Evolutionary conservation across 2,888 invertebrate genomes (phyloP).

Genomic region (Bellardia bayeri): DNA sequence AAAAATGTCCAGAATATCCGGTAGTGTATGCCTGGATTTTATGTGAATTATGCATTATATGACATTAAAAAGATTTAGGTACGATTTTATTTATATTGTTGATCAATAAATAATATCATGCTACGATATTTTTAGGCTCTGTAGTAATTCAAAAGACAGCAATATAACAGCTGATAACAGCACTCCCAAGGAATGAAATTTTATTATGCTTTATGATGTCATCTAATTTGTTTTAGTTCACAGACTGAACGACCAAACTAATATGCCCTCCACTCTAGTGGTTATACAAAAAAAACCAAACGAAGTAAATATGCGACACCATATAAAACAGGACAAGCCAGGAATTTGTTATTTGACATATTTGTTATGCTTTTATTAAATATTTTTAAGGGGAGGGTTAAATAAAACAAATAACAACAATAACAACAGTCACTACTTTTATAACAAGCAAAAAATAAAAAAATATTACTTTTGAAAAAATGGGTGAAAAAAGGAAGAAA

Average conservation of each 20-base stretch:
- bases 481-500: slow-evolving; percentile 30
- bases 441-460: slow-evolving; percentile 17
- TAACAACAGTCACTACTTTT: slow-evolving; percentile 21
- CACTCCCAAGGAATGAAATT: too few relatives aligned
- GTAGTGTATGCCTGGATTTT: too few relatives aligned
- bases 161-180: too few relatives aligned
- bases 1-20: too few relatives aligned
- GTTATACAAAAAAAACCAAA: background rate
- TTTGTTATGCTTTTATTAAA: slow-evolving; percentile 47
- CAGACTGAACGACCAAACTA: background rate
- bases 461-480: slow-evolving; percentile 31
- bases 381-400: slow-evolving; percentile 26
- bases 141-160: too few relatives aligned
- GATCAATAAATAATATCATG: too few relatives aligned
- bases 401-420: slow-evolving; percentile 43
- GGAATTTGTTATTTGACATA: slow-evolving; percentile 56
- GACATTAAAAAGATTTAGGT: too few relatives aligned
- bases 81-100: too few relatives aligned
- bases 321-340: slow-evolving; percentile 35
- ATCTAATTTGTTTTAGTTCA: background rate
- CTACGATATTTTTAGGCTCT: too few relatives aligned
- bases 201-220: too few relatives aligned
- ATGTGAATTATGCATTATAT: too few relatives aligned
- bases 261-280: background rate
- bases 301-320: slow-evolving; percentile 43